Conservation (phyloP, 2,113 vertebrate genomes). For the Meleagris gallopavo region DNA sequence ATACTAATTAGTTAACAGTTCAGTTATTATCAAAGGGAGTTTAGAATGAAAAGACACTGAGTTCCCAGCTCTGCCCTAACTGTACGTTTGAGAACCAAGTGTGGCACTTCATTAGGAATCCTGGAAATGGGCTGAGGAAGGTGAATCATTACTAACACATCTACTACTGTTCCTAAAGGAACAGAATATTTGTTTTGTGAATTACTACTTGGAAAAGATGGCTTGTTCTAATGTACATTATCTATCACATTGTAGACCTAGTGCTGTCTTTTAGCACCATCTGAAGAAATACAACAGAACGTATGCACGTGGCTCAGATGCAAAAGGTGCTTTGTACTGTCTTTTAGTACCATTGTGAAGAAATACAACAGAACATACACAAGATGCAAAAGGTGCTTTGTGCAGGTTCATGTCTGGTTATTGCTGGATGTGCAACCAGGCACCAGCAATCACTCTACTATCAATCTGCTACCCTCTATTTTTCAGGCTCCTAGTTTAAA, state of each 20-base stretch:
- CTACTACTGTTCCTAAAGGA: not conserved
- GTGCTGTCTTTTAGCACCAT: not conserved
- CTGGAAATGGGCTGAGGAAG: constrained; percentile 25
- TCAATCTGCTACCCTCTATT: not conserved
- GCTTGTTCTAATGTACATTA: constrained; percentile 41
- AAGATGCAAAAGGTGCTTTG: not conserved
- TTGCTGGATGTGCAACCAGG: not conserved
- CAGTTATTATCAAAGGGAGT: constrained; percentile 59
- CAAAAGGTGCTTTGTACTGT: not conserved
- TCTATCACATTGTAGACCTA: constrained; percentile 6
- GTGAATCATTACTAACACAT: constrained; percentile 17
- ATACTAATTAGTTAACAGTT: constrained; percentile 58
- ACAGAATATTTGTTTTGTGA: constrained; percentile 11
- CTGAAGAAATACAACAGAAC: not conserved
- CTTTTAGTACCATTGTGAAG: not conserved
- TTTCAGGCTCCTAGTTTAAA: constrained; percentile 26
- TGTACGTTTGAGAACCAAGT: not conserved
- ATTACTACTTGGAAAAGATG: not conserved
- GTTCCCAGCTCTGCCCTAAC: constrained; percentile 9
- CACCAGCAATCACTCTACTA: not conserved
- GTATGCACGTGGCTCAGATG: not conserved
- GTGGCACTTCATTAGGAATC: constrained; percentile 31
- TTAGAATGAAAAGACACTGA: constrained; percentile 41
- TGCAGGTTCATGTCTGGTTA: not conserved
- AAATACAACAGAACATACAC: not conserved